phyloP scores from a whole-genome alignment of 1,140 invertebrate genomes.

The Tenebrio molitor region DNA sequence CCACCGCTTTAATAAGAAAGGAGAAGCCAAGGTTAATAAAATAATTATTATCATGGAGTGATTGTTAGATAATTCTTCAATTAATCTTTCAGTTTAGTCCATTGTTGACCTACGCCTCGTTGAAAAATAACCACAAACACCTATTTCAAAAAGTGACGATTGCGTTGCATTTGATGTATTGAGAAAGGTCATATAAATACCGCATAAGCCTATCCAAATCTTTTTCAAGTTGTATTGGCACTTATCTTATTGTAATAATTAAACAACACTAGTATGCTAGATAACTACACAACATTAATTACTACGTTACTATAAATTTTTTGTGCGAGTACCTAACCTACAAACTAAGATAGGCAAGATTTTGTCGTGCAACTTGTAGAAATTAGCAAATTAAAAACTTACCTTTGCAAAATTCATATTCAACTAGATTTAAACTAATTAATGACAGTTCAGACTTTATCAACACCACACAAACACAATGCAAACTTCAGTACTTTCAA shows the following conservation, averaged over 20 bases:
- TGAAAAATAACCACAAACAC: conserved; percentile 13
- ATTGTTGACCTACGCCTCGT: conserved; percentile 5
- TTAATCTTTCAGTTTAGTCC: conserved; percentile 20
- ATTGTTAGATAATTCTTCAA: conserved; percentile 34
- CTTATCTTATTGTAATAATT: background rate
- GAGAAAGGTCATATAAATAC: conserved; percentile 32
- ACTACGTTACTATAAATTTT: too few relatives aligned
- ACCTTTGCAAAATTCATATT: too few relatives aligned
- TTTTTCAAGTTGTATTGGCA: background rate
- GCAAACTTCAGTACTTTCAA: too few relatives aligned
- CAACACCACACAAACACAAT: too few relatives aligned
- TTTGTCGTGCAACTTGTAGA: too few relatives aligned
- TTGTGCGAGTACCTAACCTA: too few relatives aligned
- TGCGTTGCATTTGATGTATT: conserved; percentile 18
- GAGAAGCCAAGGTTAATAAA: conserved; percentile 31
- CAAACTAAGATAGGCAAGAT: too few relatives aligned
- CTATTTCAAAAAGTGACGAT: background rate
- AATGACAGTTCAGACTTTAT: too few relatives aligned
- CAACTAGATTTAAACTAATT: too few relatives aligned
- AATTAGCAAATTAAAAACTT: too few relatives aligned
- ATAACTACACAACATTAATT: too few relatives aligned
- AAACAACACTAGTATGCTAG: too few relatives aligned
- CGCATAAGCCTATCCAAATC: conserved; percentile 1
- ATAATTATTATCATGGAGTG: conserved; percentile 32
- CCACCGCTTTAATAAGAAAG: conserved; percentile 3